Conservation (phyloP, 2,797 vertebrate species). For the Vultur gryphus region DNA sequence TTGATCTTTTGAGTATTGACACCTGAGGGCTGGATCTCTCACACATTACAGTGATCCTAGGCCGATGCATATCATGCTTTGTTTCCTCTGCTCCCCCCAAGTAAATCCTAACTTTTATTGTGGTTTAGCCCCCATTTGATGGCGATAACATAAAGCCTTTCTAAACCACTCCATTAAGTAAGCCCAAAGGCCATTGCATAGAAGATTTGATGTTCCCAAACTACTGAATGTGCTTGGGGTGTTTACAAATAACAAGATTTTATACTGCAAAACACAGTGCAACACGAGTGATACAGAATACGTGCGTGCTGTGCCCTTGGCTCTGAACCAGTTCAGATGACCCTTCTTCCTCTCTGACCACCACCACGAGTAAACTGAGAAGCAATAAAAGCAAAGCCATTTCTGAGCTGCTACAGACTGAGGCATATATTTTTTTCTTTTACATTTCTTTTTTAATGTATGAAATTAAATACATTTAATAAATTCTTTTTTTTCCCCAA, state of each 20-base stretch:
- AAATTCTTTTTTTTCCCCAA: accelerated
- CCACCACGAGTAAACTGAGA: not conserved
- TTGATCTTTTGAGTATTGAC: not conserved
- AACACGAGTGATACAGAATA: not conserved
- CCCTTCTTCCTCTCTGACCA: not conserved
- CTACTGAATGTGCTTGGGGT: not conserved
- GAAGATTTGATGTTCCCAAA: not conserved
- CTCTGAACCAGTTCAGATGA: not conserved
- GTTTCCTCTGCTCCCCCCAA: not conserved
- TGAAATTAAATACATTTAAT: not conserved
- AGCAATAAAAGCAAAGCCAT: not conserved
- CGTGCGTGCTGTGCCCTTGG: accelerated
- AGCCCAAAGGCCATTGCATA: not conserved
- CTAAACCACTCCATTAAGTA: not conserved
- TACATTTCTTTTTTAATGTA: not conserved
- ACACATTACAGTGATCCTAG: not conserved
- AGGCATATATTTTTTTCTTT: not conserved
- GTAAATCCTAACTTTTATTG: not conserved
- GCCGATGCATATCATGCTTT: not conserved
- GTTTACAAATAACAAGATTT: not conserved
- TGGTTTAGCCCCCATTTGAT: not conserved
- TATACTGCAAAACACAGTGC: not conserved
- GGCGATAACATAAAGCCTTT: not conserved
- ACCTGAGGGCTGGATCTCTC: not conserved
- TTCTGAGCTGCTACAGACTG: not conserved